Percentiles rank a stretch among this genome's conserved stretches.
Conservation (phyloP, 64 coral and sea anemone genomes). For the Montipora sp. region DNA sequence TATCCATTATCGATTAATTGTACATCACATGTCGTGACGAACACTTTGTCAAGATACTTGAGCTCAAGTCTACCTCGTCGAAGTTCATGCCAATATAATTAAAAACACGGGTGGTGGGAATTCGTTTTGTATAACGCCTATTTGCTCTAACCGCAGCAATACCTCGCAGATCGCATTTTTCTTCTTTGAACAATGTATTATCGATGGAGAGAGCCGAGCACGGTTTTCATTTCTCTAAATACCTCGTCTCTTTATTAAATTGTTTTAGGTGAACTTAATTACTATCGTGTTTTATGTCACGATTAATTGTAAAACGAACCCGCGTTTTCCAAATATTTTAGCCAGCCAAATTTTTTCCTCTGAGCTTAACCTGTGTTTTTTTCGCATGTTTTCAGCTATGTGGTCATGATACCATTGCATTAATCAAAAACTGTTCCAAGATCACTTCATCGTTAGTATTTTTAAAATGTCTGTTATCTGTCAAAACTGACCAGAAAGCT, state of each 20-base stretch:
- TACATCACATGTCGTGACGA: not conserved
- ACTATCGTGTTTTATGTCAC: not conserved
- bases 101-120: not conserved
- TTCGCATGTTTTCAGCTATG: not conserved
- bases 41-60: slow-evolving; percentile 18
- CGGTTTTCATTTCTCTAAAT: not conserved
- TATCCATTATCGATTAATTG: no score
- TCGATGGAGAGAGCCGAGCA: not conserved
- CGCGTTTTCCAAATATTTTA: not conserved
- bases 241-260: not conserved
- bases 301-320: not conserved
- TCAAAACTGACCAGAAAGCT: not conserved
- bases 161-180: not conserved
- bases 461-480: slow-evolving; percentile 3
- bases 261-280: no score
- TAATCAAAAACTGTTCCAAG: not conserved
- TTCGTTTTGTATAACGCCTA: not conserved
- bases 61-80: not conserved
- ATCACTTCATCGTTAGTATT: not conserved
- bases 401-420: not conserved
- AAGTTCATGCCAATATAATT: not conserved
- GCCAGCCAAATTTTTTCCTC: not conserved
- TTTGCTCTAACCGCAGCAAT: not conserved
- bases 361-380: not conserved
- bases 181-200: not conserved